These are phyloP conservation scores for Macrobrachium nipponense DNA, from an alignment of 1,140 invertebrate genomes.

Conservation along the genomic window DNA sequence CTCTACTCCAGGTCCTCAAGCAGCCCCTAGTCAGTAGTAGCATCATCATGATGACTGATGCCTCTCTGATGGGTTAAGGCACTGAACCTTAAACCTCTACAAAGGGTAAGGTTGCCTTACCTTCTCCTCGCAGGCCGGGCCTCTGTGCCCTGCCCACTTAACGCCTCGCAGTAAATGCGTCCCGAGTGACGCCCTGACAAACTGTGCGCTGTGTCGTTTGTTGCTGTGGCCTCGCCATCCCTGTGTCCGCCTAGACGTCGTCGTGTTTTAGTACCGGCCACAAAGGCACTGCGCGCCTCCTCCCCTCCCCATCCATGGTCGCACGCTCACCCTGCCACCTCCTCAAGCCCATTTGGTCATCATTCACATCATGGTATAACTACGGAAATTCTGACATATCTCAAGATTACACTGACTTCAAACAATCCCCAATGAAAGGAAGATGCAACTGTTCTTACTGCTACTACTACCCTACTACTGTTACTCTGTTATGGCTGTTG, in stretches of 20 bases:
- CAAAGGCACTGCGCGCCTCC: constrained; percentile 17
- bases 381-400: constrained; percentile 6
- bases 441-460: too few relatives aligned
- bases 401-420: too few relatives aligned
- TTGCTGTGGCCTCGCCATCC: constrained; percentile 48
- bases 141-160: constrained; percentile 54
- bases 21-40: constrained; percentile 50
- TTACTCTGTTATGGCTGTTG: too few relatives aligned
- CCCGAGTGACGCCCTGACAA: constrained; percentile 46
- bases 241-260: constrained; percentile 53
- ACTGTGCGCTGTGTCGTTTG: constrained; percentile 44
- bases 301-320: constrained; percentile 16
- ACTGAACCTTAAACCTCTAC: constrained; percentile 19
- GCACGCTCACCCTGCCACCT: constrained; percentile 15
- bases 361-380: constrained; percentile 15
- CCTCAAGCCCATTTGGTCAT: not conserved
- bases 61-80: constrained; percentile 23
- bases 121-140: constrained; percentile 52
- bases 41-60: not conserved
- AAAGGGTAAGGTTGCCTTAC: not conserved
- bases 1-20: constrained; percentile 46
- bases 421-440: too few relatives aligned
- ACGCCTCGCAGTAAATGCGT: constrained; percentile 60
- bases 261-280: constrained; percentile 26
- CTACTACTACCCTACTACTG: too few relatives aligned